A percentile compares a stretch with the other conserved stretches of the same genome.
Conservation (phyloP, 2,888 invertebrate genomes). For the Nomada fucata region DNA sequence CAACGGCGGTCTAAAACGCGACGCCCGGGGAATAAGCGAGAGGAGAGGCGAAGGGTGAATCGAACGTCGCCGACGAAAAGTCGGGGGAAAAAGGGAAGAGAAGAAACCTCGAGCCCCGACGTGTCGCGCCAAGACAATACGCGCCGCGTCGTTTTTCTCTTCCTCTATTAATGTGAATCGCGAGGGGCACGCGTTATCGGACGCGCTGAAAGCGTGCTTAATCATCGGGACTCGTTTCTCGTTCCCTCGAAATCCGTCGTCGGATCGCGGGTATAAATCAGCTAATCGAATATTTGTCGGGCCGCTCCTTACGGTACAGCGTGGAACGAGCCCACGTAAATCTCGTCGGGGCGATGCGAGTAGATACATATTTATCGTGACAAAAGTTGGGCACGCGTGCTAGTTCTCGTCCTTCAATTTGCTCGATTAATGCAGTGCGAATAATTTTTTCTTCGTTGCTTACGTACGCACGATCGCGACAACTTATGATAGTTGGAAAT, state of each 20-base stretch:
- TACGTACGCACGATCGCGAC: too few relatives aligned
- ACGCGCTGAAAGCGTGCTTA: constrained; percentile 38
- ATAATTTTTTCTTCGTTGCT: too few relatives aligned
- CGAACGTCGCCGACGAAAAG: constrained; percentile 21
- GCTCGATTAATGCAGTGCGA: too few relatives aligned
- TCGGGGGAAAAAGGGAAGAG: constrained; percentile 5
- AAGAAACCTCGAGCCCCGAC: constrained; percentile 1
- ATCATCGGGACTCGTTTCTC: constrained; percentile 25
- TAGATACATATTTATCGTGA: not conserved
- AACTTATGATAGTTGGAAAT: too few relatives aligned
- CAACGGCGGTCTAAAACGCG: constrained; percentile 42
- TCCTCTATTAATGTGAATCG: constrained; percentile 12
- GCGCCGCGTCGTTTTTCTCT: not conserved
- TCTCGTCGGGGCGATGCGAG: not conserved
- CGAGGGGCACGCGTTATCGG: constrained; percentile 21
- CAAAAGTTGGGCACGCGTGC: too few relatives aligned
- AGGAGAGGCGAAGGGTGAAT: constrained; percentile 21
- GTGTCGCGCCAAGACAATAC: constrained; percentile 27
- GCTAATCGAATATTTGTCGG: constrained; percentile 56
- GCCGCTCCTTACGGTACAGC: constrained; percentile 30
- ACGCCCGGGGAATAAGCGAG: constrained; percentile 27
- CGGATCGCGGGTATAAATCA: constrained; percentile 44
- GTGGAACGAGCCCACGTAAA: constrained; percentile 26
- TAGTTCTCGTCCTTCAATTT: too few relatives aligned
- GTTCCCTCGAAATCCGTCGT: constrained; percentile 41